Evolutionary conservation across 2,113 vertebrate species (phyloP).

Genomic region (Indicator indicator): DNA sequence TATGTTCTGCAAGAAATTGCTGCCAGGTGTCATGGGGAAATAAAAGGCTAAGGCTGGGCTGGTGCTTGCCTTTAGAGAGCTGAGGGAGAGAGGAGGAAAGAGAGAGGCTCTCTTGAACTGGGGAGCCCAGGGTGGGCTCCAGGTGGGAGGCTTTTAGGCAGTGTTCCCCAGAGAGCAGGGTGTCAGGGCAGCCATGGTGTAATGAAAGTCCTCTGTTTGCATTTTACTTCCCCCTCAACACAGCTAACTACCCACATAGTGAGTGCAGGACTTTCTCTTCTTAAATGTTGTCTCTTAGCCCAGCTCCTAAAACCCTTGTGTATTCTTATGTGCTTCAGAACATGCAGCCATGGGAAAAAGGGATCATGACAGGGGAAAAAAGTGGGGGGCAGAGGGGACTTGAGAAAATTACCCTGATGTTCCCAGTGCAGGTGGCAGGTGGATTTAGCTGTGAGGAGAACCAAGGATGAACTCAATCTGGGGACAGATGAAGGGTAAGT

Average conservation of each 20-base stretch:
- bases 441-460: neutral
- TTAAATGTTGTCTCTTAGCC: neutral
- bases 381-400: too few relatives aligned
- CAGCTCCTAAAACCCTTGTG: rapidly evolving
- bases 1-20: neutral
- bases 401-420: neutral
- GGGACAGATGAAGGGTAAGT: neutral
- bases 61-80: rapidly evolving
- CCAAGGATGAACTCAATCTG: neutral
- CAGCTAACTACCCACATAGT: neutral
- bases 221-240: neutral
- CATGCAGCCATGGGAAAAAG: neutral
- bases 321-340: neutral
- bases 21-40: neutral
- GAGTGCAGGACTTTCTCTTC: neutral
- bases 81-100: too few relatives aligned
- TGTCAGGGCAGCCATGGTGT: too few relatives aligned
- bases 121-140: too few relatives aligned
- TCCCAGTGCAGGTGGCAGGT: neutral
- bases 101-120: too few relatives aligned
- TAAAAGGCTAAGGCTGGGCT: neutral
- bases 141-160: neutral
- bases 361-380: too few relatives aligned
- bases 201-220: neutral
- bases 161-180: too few relatives aligned